Evolutionary conservation across 2,888 invertebrate genomes (phyloP), one percentile per base, ranked within the genome.

Genomic region (Unio pictorum): DNA sequence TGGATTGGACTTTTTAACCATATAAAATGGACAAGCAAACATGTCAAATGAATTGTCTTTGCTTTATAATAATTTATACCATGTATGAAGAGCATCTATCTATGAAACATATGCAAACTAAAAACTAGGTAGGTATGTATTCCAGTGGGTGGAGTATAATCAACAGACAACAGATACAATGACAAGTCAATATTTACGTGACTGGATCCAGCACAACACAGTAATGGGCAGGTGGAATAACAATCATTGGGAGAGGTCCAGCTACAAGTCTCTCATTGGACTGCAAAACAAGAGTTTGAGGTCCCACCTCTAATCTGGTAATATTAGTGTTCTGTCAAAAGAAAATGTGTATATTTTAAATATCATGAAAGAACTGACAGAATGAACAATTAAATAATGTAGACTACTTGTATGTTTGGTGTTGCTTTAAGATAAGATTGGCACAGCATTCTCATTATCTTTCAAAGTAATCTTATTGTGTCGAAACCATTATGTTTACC

Each of bases 221-320:
- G 69, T 80, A 87, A 60, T 78, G 78, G 11, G 84, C 86, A 11
- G 85, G 87, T 45, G 86, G 86, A 3, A 87, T 73, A 8, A 84
- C 76, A 26, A 87, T 81, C 80, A 81, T 82, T 0, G 85, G 84
- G 3, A 81, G 71, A 15, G 87, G 87, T 57, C 85, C 86, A 58
- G 73, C 74, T 5, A 75, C 76, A 4, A 87, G 65, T 60, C 71
- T 61, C 67, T 86, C 86, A 76, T 86, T 79, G 8, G 79, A 78
- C 71, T 81, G 75, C 26, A 86, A 68, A 20, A 82, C 79, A 23
- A 85, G 68, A 3, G 81, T 80, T 73, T 83, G 71, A 23, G 87
- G 87, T 15, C 87, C 87, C 17, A 73, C 71, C 58, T 84, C 85
- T 30, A 87, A 66, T 18, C 81, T 63, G 17, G 82, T 80, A 8